Conservation (phyloP, 2,797 vertebrate genomes). For the Cynopterus sphinx region DNA sequence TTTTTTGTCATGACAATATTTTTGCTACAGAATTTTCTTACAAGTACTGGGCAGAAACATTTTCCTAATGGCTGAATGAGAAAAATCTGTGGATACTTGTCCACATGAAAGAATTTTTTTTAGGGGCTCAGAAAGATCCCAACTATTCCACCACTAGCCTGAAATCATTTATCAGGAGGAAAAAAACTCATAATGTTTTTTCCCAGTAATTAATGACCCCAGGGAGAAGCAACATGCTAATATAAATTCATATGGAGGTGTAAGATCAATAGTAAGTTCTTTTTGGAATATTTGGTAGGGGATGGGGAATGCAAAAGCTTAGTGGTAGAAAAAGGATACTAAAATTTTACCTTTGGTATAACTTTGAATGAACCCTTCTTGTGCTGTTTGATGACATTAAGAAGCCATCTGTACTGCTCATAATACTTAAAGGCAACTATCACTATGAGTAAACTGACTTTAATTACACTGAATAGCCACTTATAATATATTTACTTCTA, state of each 20-base stretch:
- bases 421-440: not conserved
- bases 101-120: not conserved
- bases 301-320: not conserved
- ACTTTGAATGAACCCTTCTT: not conserved
- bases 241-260: not conserved
- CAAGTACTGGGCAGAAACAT: not conserved
- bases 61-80: not conserved
- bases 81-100: not conserved
- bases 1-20: not conserved
- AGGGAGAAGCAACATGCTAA: not conserved
- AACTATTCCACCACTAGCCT: not conserved
- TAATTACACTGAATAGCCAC: not conserved
- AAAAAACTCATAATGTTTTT: not conserved
- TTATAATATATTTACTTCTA: slow-evolving; percentile 9
- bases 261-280: not conserved
- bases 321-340: not conserved
- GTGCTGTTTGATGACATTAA: not conserved
- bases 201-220: not conserved
- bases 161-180: not conserved
- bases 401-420: not conserved
- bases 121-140: not conserved
- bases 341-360: not conserved
- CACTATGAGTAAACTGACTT: not conserved
- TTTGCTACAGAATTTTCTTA: not conserved
- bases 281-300: not conserved